Conservation (phyloP, 2,797 vertebrate genomes). For the Ateles fusciceps region DNA sequence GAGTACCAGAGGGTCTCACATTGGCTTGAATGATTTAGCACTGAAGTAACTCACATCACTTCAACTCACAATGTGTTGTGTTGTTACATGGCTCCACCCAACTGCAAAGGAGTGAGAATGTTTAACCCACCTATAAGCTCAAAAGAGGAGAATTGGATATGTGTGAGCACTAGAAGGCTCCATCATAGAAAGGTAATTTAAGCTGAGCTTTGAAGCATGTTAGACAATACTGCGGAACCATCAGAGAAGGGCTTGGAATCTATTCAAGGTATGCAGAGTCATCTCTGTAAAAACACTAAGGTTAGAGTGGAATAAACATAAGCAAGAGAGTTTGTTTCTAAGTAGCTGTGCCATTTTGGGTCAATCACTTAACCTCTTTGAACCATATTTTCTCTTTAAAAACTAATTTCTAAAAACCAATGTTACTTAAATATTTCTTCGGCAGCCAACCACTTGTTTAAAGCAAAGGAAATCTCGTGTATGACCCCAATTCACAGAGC, state of each 20-base stretch:
- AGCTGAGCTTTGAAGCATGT: neutral
- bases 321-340: neutral
- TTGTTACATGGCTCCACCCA: neutral
- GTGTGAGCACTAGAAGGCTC: neutral
- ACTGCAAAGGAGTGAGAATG: neutral
- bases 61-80: neutral
- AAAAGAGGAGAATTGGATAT: neutral
- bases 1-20: neutral
- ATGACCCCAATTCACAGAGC: neutral
- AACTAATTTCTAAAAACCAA: neutral
- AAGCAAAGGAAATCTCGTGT: slow-evolving; percentile 49
- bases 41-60: too few relatives aligned
- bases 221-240: neutral
- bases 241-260: neutral
- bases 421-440: neutral
- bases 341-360: neutral
- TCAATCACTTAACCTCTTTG: neutral
- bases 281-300: neutral
- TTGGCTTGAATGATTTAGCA: neutral
- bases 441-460: neutral
- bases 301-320: neutral
- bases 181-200: neutral
- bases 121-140: neutral
- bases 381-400: neutral
- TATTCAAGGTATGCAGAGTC: neutral